Base-by-base conservation (phyloP, 2,888 invertebrate genomes). In the Rhorus exstirpatorius region DNA sequence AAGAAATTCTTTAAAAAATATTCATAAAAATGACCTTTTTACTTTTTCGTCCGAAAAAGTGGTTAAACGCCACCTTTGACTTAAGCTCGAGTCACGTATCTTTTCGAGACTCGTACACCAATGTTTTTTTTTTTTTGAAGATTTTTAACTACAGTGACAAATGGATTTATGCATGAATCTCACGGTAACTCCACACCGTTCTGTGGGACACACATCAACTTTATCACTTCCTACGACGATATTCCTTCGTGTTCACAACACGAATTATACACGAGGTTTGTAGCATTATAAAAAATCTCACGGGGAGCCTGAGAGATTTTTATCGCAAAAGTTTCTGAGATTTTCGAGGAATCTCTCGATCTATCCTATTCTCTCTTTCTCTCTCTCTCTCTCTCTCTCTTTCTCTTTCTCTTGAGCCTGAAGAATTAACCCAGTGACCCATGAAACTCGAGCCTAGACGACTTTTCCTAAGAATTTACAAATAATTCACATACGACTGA, bases 381-480 rank as follows among this genome's bases (percentile, higher is more conserved):
- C 41, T 12, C 21, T 21, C 51, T 21, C 24, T 8, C 21, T 24
- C 8, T 24, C 17, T 31, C 55, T n/a, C 31, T 24, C 58, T n/a
- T 8, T 31, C 31, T 14, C 14, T 31, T 8, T 31, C 10, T 1
- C 8, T 8, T 8, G 7, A 31, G 24, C 44, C 6, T 21, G 24
- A 24, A 53, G 53, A 41, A 55, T 58, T 7, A 49, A 0, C 51
- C 51, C 38, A 35, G 31, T 65, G 49, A 71, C 55, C 61, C 68
- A 12, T 70, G 55, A 70, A 71, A 70, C 17, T 38, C 55, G 68
- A 72, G 14, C 10, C n/a, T 35, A 61, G 51, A 55, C 3, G 58
- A 41, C 1, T 53, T 68, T 63, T 38, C 46, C 44, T 10, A 12
- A n/a, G 46, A 76, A 76, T 74, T 81, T 63, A 71, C 35, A n/a